Base-by-base conservation (phyloP, 64 coral and sea anemone species). In the Porites lutea region DNA sequence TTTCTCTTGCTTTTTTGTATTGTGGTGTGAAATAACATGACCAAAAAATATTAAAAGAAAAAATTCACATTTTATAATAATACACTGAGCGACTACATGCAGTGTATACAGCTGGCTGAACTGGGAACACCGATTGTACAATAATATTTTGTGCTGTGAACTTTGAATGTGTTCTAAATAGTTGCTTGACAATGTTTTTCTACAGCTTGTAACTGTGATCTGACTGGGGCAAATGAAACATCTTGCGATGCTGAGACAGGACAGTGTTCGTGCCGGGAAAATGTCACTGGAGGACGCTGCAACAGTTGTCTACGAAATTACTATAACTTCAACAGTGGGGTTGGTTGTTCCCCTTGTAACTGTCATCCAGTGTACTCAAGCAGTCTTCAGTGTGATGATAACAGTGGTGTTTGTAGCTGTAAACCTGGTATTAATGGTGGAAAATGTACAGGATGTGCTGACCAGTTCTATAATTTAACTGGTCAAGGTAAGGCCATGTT, bases 261-360 rank as follows among this genome's bases (percentile, higher is more conserved):
- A 53, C 83, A 95, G 62, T 98, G 96, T 74, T 86, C 88, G 0
- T 98, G 96, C 62, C 58, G n/a, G 15, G 43, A 89, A 74, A 85
- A 88, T 53, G 90, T 98, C 18, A 89, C 57, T 13, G 93, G 90
- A 23, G 69, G 45, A 62, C 76, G 88, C 0, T 98, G 96, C 87
- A 12, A 84, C 62, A 84, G 45, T 15, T 98, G 96, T 86, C 22
- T 51, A 46, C 44, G 44, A 49, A 64, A 91, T 77, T 92, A 84
- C 85, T 98, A 83, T 79, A 95, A 98, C 72, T 89, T 98, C 58
- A 92, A 73, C 70, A 98, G 96, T 92, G 89, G 92, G 12, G 73
- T 19, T 71, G 96, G 93, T 1, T 98, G 96, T 52, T 92, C 68
- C 2, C 78, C 93, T 10, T 98, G 96, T 68, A 89, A 82, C 85